Conservation (phyloP, 2,797 vertebrate genomes). For the Malacoctenus gilli region DNA sequence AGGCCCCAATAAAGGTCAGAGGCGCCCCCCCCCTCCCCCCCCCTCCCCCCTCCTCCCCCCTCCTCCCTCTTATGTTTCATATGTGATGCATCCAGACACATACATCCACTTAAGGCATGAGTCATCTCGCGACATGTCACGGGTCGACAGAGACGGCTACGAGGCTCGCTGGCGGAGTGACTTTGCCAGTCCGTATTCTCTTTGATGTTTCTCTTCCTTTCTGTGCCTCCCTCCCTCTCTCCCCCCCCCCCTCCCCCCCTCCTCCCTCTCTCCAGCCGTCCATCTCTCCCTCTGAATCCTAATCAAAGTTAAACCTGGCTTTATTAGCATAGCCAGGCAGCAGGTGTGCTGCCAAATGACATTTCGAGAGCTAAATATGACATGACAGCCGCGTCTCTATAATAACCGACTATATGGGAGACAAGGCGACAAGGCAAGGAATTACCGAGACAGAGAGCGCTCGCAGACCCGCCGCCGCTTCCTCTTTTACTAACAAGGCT, state of each 20-base stretch:
- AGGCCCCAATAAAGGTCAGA: slow-evolving; percentile 74
- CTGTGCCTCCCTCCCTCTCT: slow-evolving; percentile 11
- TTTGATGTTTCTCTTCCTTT: slow-evolving; percentile 58
- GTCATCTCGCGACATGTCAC: slow-evolving; percentile 74
- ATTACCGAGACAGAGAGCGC: slow-evolving; percentile 74
- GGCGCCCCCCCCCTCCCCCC: slow-evolving; percentile 58
- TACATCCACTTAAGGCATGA: slow-evolving; percentile 72
- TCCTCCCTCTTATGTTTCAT: slow-evolving; percentile 71
- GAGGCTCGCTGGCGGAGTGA: slow-evolving; percentile 66
- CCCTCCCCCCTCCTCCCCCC: too few species aligned
- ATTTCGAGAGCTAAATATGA: slow-evolving; percentile 79
- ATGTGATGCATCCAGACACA: slow-evolving; percentile 78
- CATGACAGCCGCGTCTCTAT: slow-evolving; percentile 76
- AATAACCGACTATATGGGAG: slow-evolving; percentile 73
- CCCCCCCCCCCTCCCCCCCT: slow-evolving; percentile 21
- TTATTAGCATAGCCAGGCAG: slow-evolving; percentile 82
- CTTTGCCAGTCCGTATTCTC: slow-evolving; percentile 66
- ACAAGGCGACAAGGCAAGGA: slow-evolving; percentile 73
- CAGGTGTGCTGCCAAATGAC: slow-evolving; percentile 82
- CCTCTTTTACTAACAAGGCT: slow-evolving; percentile 74
- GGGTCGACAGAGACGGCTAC: slow-evolving; percentile 66
- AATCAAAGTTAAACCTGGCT: slow-evolving; percentile 79
- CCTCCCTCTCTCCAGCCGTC: slow-evolving; percentile 16
- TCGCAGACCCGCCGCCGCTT: slow-evolving; percentile 63
- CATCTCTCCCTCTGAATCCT: slow-evolving; percentile 68